Evolutionary conservation across 2,797 vertebrate genomes (phyloP), one percentile per base, ranked within the genome.

Genomic region (Siniperca obscura): DNA sequence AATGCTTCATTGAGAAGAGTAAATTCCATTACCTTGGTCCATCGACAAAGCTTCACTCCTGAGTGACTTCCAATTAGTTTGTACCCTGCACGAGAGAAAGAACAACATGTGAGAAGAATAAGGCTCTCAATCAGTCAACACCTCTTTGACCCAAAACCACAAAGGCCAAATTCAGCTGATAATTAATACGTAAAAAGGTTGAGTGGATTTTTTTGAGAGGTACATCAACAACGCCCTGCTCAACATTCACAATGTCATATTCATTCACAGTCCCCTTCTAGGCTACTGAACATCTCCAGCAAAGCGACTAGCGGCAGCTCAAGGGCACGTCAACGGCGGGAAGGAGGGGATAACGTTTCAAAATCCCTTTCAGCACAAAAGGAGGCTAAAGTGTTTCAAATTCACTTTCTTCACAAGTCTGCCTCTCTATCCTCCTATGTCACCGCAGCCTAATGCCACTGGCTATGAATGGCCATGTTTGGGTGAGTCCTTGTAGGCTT

Each of bases 21-120:
- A 36, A 30, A 70, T 66, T 34, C 40, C 7, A 1, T 87, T 95
- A 99, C 98, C 97, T 99, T 99, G 67, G 98, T 98, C 98, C 98
- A 99, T 11, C 97, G 96, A 87, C 98, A 99, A 1, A 99, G 97
- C 91, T 99, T 99, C 88, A 98, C 97, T 65, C 98, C 98, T 0
- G 98, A 99, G 82, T 99, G 98, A 90, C 97, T 98, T 89, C 98
- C 98, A 60, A 99, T 98, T 74, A 99, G 93, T 88, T 95, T 97
- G 90, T 98, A 99, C 11, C 97, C 98, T 99, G 91, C 27, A 90
- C 68, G 82, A 76, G 3, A 84, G 8, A 70, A 56, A 80, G 34
- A 67, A 3, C 4, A 40, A 34, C 11, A 40, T 9, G 61, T 65
- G 65, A 72, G 74, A 74, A 27, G 66, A 84, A 67, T 9, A 61